Conservation (phyloP, 1,140 invertebrate genomes). For the Cydia amplana region DNA sequence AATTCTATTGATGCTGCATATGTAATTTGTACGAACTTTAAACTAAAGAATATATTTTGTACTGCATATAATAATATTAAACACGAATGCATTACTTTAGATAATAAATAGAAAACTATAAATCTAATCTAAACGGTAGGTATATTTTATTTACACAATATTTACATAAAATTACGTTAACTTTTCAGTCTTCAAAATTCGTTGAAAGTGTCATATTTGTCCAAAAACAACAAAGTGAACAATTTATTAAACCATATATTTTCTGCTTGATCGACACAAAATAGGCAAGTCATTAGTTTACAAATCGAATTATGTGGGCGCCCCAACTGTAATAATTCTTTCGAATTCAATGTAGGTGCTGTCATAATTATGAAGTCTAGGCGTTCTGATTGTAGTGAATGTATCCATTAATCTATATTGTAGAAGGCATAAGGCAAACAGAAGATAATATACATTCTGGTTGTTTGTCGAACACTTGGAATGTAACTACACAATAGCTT, state of each 20-base stretch:
- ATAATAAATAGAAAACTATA: conserved; percentile 45
- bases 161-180: conserved; percentile 44
- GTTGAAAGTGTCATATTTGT: conserved; percentile 31
- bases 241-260: background rate
- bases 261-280: too few species aligned
- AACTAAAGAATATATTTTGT: conserved; percentile 47
- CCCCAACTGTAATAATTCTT: too few species aligned
- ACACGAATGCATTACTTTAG: conserved; percentile 40
- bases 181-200: conserved; percentile 47
- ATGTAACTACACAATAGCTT: conserved; percentile 1
- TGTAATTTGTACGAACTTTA: conserved; percentile 36
- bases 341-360: too few species aligned
- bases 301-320: too few species aligned
- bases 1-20: conserved; percentile 16
- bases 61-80: conserved; percentile 44
- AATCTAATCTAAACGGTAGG: conserved; percentile 20
- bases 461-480: background rate
- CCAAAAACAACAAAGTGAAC: background rate
- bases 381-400: background rate
- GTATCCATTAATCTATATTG: too few species aligned
- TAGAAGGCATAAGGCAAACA: too few species aligned
- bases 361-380: too few species aligned
- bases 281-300: too few species aligned
- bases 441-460: background rate
- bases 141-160: conserved; percentile 47